Evolutionary conservation across 2,113 vertebrate genomes (phyloP).

Genomic region (Dendrocopos noguchii): DNA sequence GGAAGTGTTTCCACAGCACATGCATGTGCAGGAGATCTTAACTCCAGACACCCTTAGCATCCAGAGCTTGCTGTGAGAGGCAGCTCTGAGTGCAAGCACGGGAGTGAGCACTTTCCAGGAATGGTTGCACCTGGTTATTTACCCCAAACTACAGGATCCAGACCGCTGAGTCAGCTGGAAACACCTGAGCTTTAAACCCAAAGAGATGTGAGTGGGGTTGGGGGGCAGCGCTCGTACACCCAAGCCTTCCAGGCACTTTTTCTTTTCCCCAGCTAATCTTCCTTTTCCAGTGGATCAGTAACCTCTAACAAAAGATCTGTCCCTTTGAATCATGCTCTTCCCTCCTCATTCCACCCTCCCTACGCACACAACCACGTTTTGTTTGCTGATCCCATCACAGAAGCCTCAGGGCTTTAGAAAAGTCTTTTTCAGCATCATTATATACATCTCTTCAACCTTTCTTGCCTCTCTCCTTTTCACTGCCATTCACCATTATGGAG

Average conservation of each 20-base stretch:
- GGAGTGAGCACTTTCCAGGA: neutral
- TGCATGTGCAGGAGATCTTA: neutral
- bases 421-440: slow-evolving; percentile 68
- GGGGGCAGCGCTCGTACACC: neutral
- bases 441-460: neutral
- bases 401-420: slow-evolving; percentile 79
- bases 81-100: neutral
- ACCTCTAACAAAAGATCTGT: slow-evolving; percentile 82
- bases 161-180: accelerated
- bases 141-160: neutral
- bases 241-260: neutral
- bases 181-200: neutral
- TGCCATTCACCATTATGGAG: slow-evolving; percentile 35
- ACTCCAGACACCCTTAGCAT: accelerated
- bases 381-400: slow-evolving; percentile 72
- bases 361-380: slow-evolving; percentile 62
- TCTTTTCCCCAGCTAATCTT: neutral
- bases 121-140: accelerated
- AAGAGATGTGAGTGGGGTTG: neutral
- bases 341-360: slow-evolving; percentile 46
- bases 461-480: slow-evolving; percentile 7
- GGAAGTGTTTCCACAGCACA: accelerated
- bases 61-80: neutral
- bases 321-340: slow-evolving; percentile 78
- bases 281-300: slow-evolving; percentile 72